Conservation (phyloP, 2,888 invertebrate species). For the Parnassius glacialis region DNA sequence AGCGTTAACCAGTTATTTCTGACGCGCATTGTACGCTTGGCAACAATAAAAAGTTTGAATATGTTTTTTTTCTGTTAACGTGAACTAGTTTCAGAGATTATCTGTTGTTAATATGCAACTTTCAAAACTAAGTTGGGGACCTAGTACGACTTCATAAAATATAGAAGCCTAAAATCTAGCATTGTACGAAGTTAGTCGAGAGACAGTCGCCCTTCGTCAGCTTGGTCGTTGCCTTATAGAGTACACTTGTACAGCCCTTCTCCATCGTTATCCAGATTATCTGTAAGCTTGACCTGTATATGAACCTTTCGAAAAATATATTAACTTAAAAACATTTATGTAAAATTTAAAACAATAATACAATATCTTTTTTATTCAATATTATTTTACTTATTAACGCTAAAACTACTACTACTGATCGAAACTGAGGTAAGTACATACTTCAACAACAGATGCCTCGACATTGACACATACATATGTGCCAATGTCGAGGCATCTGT, state of each 20-base stretch:
- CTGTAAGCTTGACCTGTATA: neutral
- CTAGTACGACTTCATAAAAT: neutral
- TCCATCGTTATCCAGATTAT: neutral
- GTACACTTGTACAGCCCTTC: slow-evolving; percentile 6
- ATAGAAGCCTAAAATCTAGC: neutral
- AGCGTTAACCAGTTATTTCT: slow-evolving; percentile 64
- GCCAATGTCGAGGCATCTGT: too few relatives aligned
- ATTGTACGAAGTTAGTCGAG: neutral
- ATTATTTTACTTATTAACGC: too few relatives aligned
- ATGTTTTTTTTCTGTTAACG: slow-evolving; percentile 8
- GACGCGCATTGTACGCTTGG: slow-evolving; percentile 56
- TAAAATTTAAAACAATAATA: neutral
- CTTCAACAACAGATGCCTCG: too few relatives aligned
- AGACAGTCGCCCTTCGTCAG: neutral
- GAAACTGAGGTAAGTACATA: too few relatives aligned
- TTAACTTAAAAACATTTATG: neutral
- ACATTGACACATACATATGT: too few relatives aligned
- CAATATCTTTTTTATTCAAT: too few relatives aligned
- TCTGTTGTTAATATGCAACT: neutral
- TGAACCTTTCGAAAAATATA: neutral
- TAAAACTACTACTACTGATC: too few relatives aligned
- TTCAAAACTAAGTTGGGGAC: neutral
- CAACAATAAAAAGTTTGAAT: slow-evolving; percentile 47
- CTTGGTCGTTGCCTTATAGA: slow-evolving; percentile 4
- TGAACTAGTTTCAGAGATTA: slow-evolving; percentile 10